These are phyloP conservation scores for Spatula versicolor DNA, from an alignment of 2,797 vertebrate species.

Conservation along the genomic window DNA sequence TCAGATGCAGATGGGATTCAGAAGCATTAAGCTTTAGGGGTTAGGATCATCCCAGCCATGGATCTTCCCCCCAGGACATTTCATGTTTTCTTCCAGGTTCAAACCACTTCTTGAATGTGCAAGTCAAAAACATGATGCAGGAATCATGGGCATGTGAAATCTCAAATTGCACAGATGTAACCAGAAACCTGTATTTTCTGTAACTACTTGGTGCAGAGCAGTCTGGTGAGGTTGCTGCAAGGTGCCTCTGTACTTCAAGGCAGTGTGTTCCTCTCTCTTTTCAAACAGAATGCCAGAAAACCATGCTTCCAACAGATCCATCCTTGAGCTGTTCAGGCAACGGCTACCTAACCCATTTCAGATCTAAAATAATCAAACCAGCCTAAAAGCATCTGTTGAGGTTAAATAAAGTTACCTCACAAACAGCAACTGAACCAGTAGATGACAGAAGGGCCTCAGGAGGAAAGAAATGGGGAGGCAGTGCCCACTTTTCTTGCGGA, in stretches of 20 bases:
- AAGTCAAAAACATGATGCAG: accelerated
- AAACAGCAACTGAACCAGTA: not conserved
- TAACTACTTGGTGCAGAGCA: not conserved
- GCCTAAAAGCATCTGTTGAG: not conserved
- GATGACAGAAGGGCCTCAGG: not conserved
- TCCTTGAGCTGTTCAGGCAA: not conserved
- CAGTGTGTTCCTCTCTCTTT: accelerated
- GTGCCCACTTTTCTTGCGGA: no score
- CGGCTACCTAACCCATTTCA: not conserved
- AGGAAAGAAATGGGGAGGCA: not conserved
- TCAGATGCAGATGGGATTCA: not conserved
- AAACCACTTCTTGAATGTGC: not conserved
- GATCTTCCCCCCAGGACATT: no score
- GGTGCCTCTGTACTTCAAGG: not conserved
- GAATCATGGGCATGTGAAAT: accelerated
- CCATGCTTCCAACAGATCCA: not conserved
- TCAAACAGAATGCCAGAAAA: not conserved
- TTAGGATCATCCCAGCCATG: not conserved
- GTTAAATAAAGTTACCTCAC: not conserved
- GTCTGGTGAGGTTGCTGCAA: not conserved
- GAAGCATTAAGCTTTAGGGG: not conserved
- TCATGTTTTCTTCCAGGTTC: not conserved
- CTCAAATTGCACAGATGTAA: accelerated
- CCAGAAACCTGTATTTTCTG: not conserved
- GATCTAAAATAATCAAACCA: not conserved